Conservation (phyloP, 2,888 invertebrate genomes). For the Heliconius charithonia region DNA sequence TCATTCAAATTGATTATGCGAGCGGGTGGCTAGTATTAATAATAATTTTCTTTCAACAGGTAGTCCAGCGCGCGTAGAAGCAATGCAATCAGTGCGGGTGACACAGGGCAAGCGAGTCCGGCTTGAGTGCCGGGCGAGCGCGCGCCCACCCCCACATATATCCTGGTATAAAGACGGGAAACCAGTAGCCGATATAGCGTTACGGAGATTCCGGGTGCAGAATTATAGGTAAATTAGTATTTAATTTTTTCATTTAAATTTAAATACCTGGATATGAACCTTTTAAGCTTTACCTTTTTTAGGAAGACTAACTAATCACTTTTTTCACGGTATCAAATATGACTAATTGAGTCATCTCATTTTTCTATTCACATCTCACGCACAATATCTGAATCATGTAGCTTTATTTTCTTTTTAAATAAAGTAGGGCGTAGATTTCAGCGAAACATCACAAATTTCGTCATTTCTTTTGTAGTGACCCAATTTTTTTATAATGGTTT, state of each 20-base stretch:
- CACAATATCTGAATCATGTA: slow-evolving; percentile 36
- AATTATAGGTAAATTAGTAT: slow-evolving; percentile 80
- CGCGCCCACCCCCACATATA: slow-evolving; percentile 91
- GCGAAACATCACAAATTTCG: slow-evolving; percentile 38
- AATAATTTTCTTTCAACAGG: slow-evolving; percentile 56
- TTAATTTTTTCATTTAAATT: no score
- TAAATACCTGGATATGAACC: background rate
- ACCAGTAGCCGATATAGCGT: slow-evolving; percentile 85
- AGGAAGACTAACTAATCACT: background rate
- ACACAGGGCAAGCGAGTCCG: slow-evolving; percentile 82
- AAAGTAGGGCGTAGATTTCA: slow-evolving; percentile 36
- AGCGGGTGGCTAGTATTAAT: background rate
- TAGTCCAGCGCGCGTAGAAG: slow-evolving; percentile 75
- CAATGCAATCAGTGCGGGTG: slow-evolving; percentile 73
- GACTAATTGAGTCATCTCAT: slow-evolving; percentile 5
- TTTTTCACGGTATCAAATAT: background rate
- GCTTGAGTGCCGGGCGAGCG: slow-evolving; percentile 90
- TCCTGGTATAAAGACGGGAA: slow-evolving; percentile 91
- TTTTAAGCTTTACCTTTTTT: background rate
- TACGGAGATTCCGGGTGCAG: slow-evolving; percentile 84
- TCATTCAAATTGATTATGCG: no score
- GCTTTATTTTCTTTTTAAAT: slow-evolving; percentile 27
- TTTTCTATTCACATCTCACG: slow-evolving; percentile 19
- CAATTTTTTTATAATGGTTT: slow-evolving; percentile 47
- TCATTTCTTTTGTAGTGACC: slow-evolving; percentile 55